These are phyloP conservation scores for Pachycephala philippinensis DNA, from an alignment of 2,113 vertebrate genomes.

Conservation along the genomic window DNA sequence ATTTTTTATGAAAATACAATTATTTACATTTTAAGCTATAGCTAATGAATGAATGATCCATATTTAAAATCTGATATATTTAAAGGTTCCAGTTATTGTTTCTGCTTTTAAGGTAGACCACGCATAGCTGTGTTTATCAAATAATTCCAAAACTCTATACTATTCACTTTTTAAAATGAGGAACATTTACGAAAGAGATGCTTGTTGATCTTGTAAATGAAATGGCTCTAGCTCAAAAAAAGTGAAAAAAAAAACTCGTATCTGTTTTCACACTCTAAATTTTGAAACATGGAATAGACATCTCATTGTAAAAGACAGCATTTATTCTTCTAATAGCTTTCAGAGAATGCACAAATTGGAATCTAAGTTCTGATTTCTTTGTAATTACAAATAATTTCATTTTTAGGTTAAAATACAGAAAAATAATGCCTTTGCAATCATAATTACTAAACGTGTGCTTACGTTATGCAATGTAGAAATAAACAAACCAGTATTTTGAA, in stretches of 20 bases:
- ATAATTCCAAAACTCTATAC: background rate
- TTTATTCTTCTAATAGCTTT: background rate
- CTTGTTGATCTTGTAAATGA: background rate
- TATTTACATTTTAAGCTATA: background rate
- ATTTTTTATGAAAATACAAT: background rate
- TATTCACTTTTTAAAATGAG: background rate
- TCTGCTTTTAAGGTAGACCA: background rate
- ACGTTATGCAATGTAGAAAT: conserved; percentile 3
- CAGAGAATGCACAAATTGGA: background rate
- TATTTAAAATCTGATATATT: background rate
- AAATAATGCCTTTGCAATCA: background rate
- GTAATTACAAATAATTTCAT: background rate
- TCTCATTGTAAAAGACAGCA: background rate
- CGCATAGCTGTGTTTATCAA: background rate
- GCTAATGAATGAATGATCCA: background rate
- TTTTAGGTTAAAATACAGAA: conserved; percentile 16
- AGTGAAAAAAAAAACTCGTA: background rate
- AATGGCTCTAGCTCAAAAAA: background rate
- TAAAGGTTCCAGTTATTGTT: background rate
- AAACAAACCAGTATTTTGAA: conserved; percentile 79
- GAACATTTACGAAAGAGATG: background rate
- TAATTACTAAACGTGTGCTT: background rate
- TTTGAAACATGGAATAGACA: background rate
- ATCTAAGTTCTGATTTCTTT: background rate
- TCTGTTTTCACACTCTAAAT: background rate